These are phyloP conservation scores for Psettodes erumei DNA, from an alignment of 2,113 vertebrate genomes.

Conservation along the genomic window DNA sequence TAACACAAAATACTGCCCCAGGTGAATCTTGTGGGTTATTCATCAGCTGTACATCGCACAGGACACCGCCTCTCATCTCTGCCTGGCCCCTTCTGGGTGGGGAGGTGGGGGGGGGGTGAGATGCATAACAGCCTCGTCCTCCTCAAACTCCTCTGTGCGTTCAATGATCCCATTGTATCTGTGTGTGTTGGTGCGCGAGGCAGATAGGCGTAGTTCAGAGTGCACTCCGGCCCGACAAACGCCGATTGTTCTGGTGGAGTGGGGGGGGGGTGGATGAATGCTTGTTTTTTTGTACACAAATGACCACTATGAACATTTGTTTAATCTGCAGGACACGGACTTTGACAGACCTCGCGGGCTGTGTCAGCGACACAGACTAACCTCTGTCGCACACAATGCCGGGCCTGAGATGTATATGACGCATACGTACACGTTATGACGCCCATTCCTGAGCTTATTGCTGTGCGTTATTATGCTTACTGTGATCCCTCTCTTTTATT, in stretches of 20 bases:
- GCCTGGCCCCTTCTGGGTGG: constrained; percentile 60
- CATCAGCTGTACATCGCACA: not conserved
- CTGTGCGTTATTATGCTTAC: not conserved
- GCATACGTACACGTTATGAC: constrained; percentile 44
- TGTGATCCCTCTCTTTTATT: not conserved
- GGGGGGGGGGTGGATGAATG: constrained; percentile 68
- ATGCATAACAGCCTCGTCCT: constrained; percentile 70
- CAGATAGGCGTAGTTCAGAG: constrained; percentile 76
- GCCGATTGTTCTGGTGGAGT: constrained; percentile 70
- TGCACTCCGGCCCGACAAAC: constrained; percentile 75
- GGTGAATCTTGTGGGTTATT: not conserved
- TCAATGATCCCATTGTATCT: constrained; percentile 82
- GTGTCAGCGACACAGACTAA: constrained; percentile 51
- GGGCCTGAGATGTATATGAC: constrained; percentile 48
- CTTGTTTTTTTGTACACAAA: constrained; percentile 75
- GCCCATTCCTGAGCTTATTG: constrained; percentile 25
- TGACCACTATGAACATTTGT: constrained; percentile 73
- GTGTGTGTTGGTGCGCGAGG: constrained; percentile 53
- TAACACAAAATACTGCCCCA: not conserved
- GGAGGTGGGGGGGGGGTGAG: constrained; percentile 46
- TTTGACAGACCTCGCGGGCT: constrained; percentile 37
- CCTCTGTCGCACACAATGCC: constrained; percentile 49
- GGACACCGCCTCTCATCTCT: constrained; percentile 65
- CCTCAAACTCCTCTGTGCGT: constrained; percentile 58
- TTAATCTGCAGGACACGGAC: constrained; percentile 72